Percentiles rank a stretch among this genome's conserved stretches.
These are phyloP conservation scores for Philereme transversata DNA, from an alignment of 2,888 invertebrate genomes.

Conservation along the genomic window DNA sequence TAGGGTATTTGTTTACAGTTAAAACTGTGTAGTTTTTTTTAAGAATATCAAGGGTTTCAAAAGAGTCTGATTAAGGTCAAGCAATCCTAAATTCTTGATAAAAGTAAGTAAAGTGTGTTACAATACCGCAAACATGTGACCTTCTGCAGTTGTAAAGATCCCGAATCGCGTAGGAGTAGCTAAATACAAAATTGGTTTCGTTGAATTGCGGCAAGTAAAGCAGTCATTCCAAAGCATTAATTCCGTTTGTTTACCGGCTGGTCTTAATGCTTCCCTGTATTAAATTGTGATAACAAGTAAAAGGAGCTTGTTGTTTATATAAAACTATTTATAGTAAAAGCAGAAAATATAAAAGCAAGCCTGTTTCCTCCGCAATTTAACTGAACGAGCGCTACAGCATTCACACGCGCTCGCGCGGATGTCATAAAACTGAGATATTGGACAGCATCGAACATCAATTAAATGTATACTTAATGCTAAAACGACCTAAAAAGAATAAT, in stretches of 20 bases:
- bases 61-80: constrained; percentile 1
- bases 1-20: constrained; percentile 34
- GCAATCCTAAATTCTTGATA: constrained; percentile 10
- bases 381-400: constrained; percentile 40
- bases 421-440: constrained; percentile 65
- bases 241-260: constrained; percentile 54
- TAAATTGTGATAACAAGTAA: constrained; percentile 6
- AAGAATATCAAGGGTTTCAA: constrained; percentile 8
- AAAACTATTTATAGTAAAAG: constrained; percentile 11
- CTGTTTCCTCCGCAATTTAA: constrained; percentile 21
- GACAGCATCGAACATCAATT: constrained; percentile 61
- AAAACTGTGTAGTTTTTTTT: constrained; percentile 30
- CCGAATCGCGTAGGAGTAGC: constrained; percentile 68
- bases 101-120: constrained; percentile 29
- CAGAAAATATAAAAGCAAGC: constrained; percentile 13
- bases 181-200: constrained; percentile 75
- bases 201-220: constrained; percentile 64
- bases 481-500: constrained; percentile 64
- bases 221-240: constrained; percentile 64
- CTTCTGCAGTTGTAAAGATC: constrained; percentile 60
- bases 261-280: constrained; percentile 7
- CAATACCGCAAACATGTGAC: constrained; percentile 49
- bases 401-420: constrained; percentile 48
- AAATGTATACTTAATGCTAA: constrained; percentile 51
- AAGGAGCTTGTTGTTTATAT: constrained; percentile 8